phyloP scores from a whole-genome alignment of 2,797 vertebrate species.

The Balearica regulorum region DNA sequence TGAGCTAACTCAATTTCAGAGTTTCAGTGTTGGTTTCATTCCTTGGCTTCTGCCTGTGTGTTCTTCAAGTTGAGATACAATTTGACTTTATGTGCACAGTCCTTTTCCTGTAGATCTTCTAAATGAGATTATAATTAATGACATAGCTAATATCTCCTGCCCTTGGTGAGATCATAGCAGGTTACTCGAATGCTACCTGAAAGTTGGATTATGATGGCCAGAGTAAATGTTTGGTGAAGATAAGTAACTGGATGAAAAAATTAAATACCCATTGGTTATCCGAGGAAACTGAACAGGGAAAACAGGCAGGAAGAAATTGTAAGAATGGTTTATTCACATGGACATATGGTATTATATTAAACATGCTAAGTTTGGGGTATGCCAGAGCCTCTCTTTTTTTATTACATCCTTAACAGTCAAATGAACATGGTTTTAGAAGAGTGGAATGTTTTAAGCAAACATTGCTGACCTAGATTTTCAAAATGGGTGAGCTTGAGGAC shows the following conservation, averaged over 20 bases:
- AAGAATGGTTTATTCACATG: not conserved
- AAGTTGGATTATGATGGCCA: not conserved
- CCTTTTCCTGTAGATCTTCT: not conserved
- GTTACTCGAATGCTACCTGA: not conserved
- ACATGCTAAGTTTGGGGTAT: not conserved
- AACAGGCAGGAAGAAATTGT: not conserved
- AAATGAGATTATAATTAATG: not conserved
- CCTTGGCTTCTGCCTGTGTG: not conserved
- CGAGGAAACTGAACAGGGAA: not conserved
- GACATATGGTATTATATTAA: not conserved
- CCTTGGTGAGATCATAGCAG: not conserved
- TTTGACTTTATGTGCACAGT: not conserved
- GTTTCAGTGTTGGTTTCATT: not conserved
- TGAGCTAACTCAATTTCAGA: not conserved
- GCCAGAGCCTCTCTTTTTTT: not conserved
- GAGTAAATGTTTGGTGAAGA: conserved; percentile 32
- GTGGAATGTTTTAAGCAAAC: conserved; percentile 62
- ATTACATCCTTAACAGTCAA: conserved; percentile 35
- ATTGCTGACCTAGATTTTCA: conserved; percentile 65
- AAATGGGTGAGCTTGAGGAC: conserved; percentile 65
- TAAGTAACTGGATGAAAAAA: not conserved
- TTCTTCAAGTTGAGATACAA: not conserved
- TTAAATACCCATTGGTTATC: not conserved
- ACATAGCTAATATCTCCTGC: not conserved
- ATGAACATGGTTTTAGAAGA: conserved; percentile 21